phyloP scores from a whole-genome alignment of 2,888 invertebrate genomes.

The Drosophila mimica region DNA sequence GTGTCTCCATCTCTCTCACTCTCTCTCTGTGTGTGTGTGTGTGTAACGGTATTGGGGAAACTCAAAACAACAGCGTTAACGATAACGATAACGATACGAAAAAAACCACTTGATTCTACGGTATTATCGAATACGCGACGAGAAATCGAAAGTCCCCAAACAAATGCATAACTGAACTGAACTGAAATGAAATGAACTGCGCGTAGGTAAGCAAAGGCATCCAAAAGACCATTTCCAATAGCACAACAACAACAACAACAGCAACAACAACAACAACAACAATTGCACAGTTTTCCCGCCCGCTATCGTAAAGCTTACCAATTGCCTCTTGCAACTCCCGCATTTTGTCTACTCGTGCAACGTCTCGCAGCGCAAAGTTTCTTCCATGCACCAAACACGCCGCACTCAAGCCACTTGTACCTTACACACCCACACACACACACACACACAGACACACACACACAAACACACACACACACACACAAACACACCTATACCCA shows the following conservation, averaged over 20 bases:
- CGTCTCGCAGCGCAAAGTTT: slow-evolving; percentile 20
- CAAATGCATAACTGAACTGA: neutral
- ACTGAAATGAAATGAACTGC: neutral
- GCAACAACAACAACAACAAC: slow-evolving; percentile 19
- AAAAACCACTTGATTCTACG: slow-evolving; percentile 55
- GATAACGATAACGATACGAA: neutral
- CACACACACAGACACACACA: slow-evolving; percentile 2
- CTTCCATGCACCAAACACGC: slow-evolving; percentile 35
- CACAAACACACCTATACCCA: slow-evolving; percentile 14
- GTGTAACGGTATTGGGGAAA: slow-evolving; percentile 69
- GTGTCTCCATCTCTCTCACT: neutral
- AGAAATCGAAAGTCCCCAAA: slow-evolving; percentile 42
- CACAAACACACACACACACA: slow-evolving; percentile 2
- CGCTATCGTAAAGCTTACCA: neutral
- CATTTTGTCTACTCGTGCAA: slow-evolving; percentile 10
- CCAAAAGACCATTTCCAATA: slow-evolving; percentile 10
- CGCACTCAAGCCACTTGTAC: slow-evolving; percentile 23
- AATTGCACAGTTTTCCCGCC: slow-evolving; percentile 29
- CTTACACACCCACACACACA: slow-evolving; percentile 5
- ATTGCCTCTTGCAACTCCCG: neutral
- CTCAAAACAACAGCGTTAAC: slow-evolving; percentile 18
- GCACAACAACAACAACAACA: slow-evolving; percentile 28
- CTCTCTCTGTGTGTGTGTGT: neutral
- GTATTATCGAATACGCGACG: slow-evolving; percentile 13
- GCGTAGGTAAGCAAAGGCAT: slow-evolving; percentile 50